Evolutionary conservation across 2,888 invertebrate genomes (phyloP).

Genomic region (Melinopterus prodromus): DNA sequence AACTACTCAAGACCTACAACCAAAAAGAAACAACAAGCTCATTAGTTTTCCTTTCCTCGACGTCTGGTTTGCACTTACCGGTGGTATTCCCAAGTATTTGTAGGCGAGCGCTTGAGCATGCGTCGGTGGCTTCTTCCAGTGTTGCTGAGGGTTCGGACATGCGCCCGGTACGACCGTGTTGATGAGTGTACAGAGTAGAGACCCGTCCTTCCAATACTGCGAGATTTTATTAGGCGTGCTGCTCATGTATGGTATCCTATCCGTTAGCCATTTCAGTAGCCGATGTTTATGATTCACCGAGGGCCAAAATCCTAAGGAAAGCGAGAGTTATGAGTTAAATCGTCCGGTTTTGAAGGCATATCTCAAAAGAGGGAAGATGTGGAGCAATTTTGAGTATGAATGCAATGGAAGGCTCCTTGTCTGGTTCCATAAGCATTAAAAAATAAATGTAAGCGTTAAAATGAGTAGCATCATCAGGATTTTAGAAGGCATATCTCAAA

Average conservation of each 20-base stretch:
- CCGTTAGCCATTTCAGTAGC: constrained; percentile 54
- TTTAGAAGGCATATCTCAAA: constrained; percentile 6
- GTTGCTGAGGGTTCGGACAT: constrained; percentile 64
- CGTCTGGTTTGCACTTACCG: constrained; percentile 59
- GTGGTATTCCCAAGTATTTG: constrained; percentile 68
- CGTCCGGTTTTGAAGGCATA: not conserved
- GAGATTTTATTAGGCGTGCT: constrained; percentile 58
- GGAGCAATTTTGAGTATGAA: not conserved
- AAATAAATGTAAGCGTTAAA: no score
- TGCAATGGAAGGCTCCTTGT: no score
- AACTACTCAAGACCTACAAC: constrained; percentile 67
- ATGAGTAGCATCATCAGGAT: no score
- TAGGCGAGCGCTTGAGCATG: constrained; percentile 69
- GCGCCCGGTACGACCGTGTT: constrained; percentile 69
- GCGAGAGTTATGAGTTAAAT: not conserved
- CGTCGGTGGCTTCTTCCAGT: constrained; percentile 61
- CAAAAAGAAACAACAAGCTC: constrained; percentile 6
- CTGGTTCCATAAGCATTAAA: no score
- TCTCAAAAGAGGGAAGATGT: not conserved
- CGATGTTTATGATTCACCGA: constrained; percentile 54
- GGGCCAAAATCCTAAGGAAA: constrained; percentile 54
- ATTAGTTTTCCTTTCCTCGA: not conserved
- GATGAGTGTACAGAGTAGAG: constrained; percentile 67
- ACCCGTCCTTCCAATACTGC: constrained; percentile 66
- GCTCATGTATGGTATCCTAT: constrained; percentile 47